Base-by-base conservation (phyloP, 1,140 invertebrate genomes). In the Phortica variegata region DNA sequence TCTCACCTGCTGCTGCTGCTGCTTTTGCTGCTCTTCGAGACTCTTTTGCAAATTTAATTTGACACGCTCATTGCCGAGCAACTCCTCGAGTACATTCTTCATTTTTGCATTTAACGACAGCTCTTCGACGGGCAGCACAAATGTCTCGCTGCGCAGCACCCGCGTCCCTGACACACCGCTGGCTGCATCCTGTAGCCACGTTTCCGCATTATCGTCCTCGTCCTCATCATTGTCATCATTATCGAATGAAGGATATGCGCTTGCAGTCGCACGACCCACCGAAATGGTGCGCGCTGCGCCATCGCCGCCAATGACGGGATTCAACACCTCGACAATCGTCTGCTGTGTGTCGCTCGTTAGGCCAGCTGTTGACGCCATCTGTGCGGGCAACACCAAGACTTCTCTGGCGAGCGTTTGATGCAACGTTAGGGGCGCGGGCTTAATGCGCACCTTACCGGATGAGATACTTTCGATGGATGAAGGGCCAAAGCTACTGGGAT, bases 11-110 rank as follows among this genome's bases (percentile, higher is more conserved):
- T 43, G 37, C n/a, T 63, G 16, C 49, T 43, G 1, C 56, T 49
- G 10, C n/a, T n/a, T n/a, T n/a, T n/a, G n/a, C n/a, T 62, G 54
- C 34, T 73, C 73, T 48, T 69, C 66, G 43, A 76, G 60, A 48
- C 73, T 76, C 45, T 73, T 74, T 54, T 75, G 74, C 44, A 76
- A 68, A 75, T 73, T 76, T 52, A 75, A 75, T 72, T 75, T 75
- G 36, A 76, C 74, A 43, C 74, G 62, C 42, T 76, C 66, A 56
- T 76, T 75, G 45, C 75, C 69, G 37, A 76, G 54, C 38, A 76
- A 54, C 50, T 76, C 74, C 56, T 75, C 65, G 20, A 76, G 68
- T 37, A 76, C 74, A 60, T 74, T 76, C 56, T 76, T 76, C 74
- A 76, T 76, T 72, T 76, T 76, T 42, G 74, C 74, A 60, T 76